Base-by-base conservation (phyloP, 2,888 invertebrate species). In the Phoronis australis region DNA sequence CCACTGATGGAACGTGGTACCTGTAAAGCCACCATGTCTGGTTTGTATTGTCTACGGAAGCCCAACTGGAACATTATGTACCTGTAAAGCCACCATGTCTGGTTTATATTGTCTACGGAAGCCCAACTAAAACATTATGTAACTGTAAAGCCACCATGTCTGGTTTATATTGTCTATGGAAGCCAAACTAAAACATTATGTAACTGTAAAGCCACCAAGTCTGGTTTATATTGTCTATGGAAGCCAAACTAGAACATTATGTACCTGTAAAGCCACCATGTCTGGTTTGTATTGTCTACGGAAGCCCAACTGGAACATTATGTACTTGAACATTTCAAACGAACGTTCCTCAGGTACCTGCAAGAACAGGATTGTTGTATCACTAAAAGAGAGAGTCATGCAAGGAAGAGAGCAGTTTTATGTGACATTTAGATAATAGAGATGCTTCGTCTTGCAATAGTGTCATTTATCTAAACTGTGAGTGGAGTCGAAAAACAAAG, bases 81-180 rank as follows among this genome's bases (percentile, higher is more conserved):
- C 85, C 81, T 95, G 95, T 45, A 96, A 82, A 6, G 90, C 91
- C 47, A 87, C 86, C 95, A 96, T 95, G 68, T 95, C 93, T 0
- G 95, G 94, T 42, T 91, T 81, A 73, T 94, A 97, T 70, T 94
- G 89, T 60, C 86, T 86, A 47, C 96, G 81, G 58, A 95, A 82
- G 4, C 90, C 90, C 49, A 94, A 82, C 38, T 87, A 81, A 76
- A 92, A 93, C 93, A 96, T 94, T 46, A 96, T 77, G 73, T 95
- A 92, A n/a, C 81, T 95, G 95, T 45, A 96, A 82, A 6, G 90
- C 91, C 47, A 87, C 86, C 95, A 96, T 95, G 68, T 95, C 93
- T 0, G 95, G 94, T 42, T 91, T 81, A 73, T 94, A 97, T 70
- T 94, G 89, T 60, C 86, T 86, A 47, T 96, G 81, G 58, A 95